Evolutionary conservation across 1,140 invertebrate species (phyloP), one percentile per base, ranked within the genome.

Genomic region (Drosophila pectinifera): DNA sequence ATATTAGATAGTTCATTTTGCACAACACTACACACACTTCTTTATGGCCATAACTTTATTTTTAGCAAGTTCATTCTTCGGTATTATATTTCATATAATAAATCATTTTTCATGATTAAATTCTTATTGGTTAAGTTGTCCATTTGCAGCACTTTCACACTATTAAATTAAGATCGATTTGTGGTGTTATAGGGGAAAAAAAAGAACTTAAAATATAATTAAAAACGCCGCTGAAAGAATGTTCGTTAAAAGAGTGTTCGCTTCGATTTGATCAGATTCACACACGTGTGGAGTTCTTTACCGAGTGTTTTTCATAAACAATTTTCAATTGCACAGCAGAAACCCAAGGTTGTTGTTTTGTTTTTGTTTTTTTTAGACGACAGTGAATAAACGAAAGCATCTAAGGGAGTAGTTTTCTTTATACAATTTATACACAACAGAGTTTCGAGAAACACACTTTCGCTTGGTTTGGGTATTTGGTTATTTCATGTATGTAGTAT

Each of bases 241-340:
- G 58, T 82, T 59, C 38, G 34, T 63, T 59, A 26, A 73, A 75
- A 72, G 84, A 89, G 84, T 89, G 84, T 89, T 89, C 84, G 84
- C 84, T 88, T 88, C 42, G 34, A 65, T 63, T 45, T n/a, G 49
- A 22, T 53, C 13, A 22, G 49, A 36, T 53, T 36, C 49, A 36
- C 49, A 53, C 68, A 70, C 68, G 55, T 43, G 68, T 57, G 36
- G 49, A 72, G 68, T 72, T 77, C 42, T 77, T 64, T 81, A 63
- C 73, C 61, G 51, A 88, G 85, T 88, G 84, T 88, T 88, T 88
- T 88, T 88, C 84, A 80, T 68, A 65, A 78, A 61, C 54, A 56
- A 67, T 67, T 77, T 53, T 78, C 56, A 69, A 46, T 78, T 80
- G 57, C 84, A 89, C 84, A 84, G 49, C 49, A 77, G 69, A 83